Conservation (phyloP, 2,113 vertebrate genomes). For the Chamaea fasciata region DNA sequence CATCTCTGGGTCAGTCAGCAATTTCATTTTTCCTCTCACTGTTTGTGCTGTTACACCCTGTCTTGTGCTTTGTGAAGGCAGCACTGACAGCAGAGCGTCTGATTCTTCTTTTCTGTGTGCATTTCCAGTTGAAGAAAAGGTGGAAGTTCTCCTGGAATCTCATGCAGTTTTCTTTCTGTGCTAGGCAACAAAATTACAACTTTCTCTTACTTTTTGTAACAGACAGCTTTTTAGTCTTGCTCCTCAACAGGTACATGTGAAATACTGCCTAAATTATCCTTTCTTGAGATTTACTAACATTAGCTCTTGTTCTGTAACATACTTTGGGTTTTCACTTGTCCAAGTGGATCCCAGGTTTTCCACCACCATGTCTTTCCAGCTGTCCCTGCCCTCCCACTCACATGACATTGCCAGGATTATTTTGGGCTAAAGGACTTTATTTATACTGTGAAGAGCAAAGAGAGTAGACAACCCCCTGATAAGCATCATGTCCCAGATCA, state of each 20-base stretch:
- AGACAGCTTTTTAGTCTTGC: neutral
- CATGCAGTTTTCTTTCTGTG: neutral
- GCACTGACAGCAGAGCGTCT: neutral
- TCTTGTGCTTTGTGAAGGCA: neutral
- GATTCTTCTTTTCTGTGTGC: neutral
- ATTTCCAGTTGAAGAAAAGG: neutral
- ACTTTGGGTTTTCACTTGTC: neutral
- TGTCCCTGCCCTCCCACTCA: neutral
- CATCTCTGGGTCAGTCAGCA: neutral
- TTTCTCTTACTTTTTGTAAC: neutral
- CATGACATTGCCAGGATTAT: neutral
- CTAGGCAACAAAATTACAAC: neutral
- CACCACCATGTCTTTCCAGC: neutral
- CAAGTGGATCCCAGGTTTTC: neutral
- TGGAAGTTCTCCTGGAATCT: neutral
- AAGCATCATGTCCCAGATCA: neutral
- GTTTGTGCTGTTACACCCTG: neutral
- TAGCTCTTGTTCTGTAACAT: neutral
- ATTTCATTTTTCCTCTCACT: neutral
- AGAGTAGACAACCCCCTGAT: neutral
- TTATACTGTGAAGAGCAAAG: neutral
- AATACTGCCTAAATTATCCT: neutral
- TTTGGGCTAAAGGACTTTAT: neutral
- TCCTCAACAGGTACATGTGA: neutral
- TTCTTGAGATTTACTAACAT: neutral